Evolutionary conservation across 2,888 invertebrate species (phyloP), one percentile per base, ranked within the genome.

Genomic region (Tanytarsus gracilentus): DNA sequence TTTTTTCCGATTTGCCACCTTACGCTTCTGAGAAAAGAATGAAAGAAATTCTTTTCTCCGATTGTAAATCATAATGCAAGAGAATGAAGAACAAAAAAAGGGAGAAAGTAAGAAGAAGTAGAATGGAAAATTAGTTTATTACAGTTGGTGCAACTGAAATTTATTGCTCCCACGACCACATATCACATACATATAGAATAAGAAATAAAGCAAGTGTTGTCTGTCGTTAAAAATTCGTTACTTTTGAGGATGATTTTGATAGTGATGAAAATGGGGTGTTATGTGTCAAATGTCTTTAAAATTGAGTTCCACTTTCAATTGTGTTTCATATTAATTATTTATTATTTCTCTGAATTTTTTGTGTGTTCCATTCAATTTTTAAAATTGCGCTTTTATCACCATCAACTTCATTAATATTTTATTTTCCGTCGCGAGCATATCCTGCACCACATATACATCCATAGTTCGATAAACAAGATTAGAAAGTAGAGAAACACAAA

Each of bases 381-480:
- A 36, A 14, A 33, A n/a, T 3, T 33, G 14, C 14, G 33, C 33
- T 33, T 33, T 14, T 36, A 36, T 16, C 1, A n/a, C 14, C 36
- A 4, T n/a, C n/a, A 33, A 33, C 4, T n/a, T 33, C 11, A 33
- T n/a, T n/a, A n/a, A n/a, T n/a, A n/a, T n/a, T n/a, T n/a, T n/a
- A n/a, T n/a, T n/a, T n/a, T n/a, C n/a, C n/a, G n/a, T n/a, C n/a
- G 33, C 33, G 14, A n/a, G 33, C 11, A 36, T n/a, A 36, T 14
- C 4, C n/a, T 14, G 36, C 16, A n/a, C 6, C 36, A 36, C 14
- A 36, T 16, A 36, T n/a, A n/a, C 39, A 6, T 11, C 26, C 49
- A 14, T 25, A 8, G 26, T 26, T 49, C 26, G 51, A 51, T 51
- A 51, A 51, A 51, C 51, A 51, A 51, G 30, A 51, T 51, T 51